Evolutionary conservation across 2,113 vertebrate species (phyloP).

Genomic region (Colistium nudipinnis): DNA sequence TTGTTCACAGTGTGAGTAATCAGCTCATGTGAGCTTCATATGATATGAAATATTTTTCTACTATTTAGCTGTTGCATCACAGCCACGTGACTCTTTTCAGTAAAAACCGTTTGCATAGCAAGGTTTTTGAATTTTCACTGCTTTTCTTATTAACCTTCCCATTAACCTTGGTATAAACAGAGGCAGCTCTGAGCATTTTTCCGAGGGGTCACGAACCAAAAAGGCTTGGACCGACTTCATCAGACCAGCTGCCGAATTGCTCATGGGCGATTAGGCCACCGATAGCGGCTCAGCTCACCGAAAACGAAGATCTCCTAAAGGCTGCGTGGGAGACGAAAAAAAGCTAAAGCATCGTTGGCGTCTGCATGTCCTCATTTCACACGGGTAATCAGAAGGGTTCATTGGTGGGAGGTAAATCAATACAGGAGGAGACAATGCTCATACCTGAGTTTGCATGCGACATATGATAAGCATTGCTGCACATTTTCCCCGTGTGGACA

Average conservation of each 20-base stretch:
- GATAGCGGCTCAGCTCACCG: slow-evolving; percentile 56
- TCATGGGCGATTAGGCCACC: slow-evolving; percentile 72
- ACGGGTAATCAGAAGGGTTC: slow-evolving; percentile 1
- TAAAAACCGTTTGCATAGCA: slow-evolving; percentile 76
- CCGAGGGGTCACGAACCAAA: slow-evolving; percentile 56
- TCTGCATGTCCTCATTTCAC: slow-evolving; percentile 8
- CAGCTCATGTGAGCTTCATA: slow-evolving; percentile 30
- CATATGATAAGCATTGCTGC: too few species aligned
- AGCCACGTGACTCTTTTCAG: slow-evolving; percentile 44
- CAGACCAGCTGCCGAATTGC: slow-evolving; percentile 70
- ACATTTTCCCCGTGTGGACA: too few species aligned
- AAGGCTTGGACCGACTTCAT: slow-evolving; percentile 72
- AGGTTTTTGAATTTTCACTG: slow-evolving; percentile 66
- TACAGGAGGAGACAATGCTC: neutral
- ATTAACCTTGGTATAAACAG: slow-evolving; percentile 82
- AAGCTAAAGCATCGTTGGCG: slow-evolving; percentile 14
- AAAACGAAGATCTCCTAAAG: slow-evolving; percentile 56
- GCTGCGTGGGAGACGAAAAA: slow-evolving; percentile 18
- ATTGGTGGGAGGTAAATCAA: slow-evolving; percentile 23
- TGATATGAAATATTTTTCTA: slow-evolving; percentile 39
- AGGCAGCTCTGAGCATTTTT: slow-evolving; percentile 64
- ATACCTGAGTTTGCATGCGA: neutral
- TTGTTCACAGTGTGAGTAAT: slow-evolving; percentile 38
- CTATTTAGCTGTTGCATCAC: slow-evolving; percentile 61
- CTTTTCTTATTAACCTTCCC: slow-evolving; percentile 80